Percentiles rank a stretch among this genome's conserved stretches.
These are phyloP conservation scores for Girardinus metallicus DNA, from an alignment of 2,797 vertebrate genomes.

Conservation along the genomic window DNA sequence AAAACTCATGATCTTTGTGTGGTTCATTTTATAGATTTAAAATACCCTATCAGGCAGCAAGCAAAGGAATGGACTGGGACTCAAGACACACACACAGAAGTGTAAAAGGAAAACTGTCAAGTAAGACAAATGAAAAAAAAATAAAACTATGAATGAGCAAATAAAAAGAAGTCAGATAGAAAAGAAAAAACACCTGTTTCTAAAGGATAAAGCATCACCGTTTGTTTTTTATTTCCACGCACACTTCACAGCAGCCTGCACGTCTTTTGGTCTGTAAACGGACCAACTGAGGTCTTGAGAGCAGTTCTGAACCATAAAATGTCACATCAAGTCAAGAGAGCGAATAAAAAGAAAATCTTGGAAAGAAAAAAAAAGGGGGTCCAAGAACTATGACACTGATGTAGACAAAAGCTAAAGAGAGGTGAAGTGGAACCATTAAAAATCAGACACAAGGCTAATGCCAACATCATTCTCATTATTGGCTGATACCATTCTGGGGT, in stretches of 20 bases:
- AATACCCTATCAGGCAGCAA: too few relatives aligned
- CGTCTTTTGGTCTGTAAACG: slow-evolving; percentile 36
- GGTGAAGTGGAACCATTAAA: neutral
- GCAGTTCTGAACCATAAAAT: neutral
- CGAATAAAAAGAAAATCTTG: too few relatives aligned
- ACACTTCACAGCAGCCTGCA: slow-evolving; percentile 42
- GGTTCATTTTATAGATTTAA: too few relatives aligned
- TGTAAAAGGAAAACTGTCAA: slow-evolving; percentile 51
- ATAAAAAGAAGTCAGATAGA: slow-evolving; percentile 33
- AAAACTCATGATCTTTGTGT: too few relatives aligned
- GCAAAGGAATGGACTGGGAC: slow-evolving; percentile 73
- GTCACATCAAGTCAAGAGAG: neutral
- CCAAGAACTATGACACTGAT: neutral
- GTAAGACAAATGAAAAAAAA: slow-evolving; percentile 23
- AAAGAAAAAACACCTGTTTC: slow-evolving; percentile 47
- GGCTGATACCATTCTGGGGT: neutral
- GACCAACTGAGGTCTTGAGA: neutral
- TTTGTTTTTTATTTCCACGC: slow-evolving; percentile 41
- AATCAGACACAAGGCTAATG: neutral
- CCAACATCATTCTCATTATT: neutral
- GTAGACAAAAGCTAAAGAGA: neutral
- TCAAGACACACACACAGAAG: slow-evolving; percentile 41
- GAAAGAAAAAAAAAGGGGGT: too few relatives aligned
- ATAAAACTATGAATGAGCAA: slow-evolving; percentile 16
- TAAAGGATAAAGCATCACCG: slow-evolving; percentile 56